Evolutionary conservation across 2,797 vertebrate species (phyloP), one percentile per base, ranked within the genome.

Genomic region (Gallirallus australis): DNA sequence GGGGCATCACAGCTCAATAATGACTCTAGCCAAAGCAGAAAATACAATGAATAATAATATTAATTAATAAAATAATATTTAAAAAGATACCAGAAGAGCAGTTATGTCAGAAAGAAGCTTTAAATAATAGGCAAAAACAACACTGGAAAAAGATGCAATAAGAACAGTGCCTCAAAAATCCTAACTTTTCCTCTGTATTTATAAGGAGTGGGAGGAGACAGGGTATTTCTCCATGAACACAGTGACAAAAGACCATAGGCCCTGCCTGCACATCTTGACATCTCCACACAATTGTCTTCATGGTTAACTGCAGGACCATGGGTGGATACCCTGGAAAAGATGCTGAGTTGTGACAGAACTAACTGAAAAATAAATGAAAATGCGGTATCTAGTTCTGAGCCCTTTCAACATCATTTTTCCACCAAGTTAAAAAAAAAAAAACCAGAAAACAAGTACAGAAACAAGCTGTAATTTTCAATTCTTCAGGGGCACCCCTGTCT

Each of bases 401-500:
- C 13, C 16, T 68, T 71, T 81, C 30, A 68, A 78, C 28, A 39
- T 11, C 3, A 3, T 11, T 33, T 17, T 65, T 84, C 9, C 6
- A 82, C 9, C 8, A 53, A 50, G 20, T 23, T 11, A 13, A 27
- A 28, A 39, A 52, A 54, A 52, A 75, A 59, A 53, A 30, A 53
- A 23, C 3, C 16, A 53, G 30, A 28, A 17, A 42, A 37, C 37
- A 37, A 37, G 37, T 37, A 37, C 37, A 27, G 31, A 90, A 76
- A 86, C 4, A 35, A 68, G 10, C 14, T 42, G 7, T 19, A 76
- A n/a, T 30, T 93, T 90, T 50, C 52, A 80, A 88, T 48, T 25
- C 8, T 28, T 47, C 2, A 0, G 5, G 11, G 14, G 12, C 9
- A 40, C 10, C 3, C 1, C 30, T 77, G 37, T 6, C 20, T 39